A percentile compares a stretch with the other conserved stretches of the same genome.
These are phyloP conservation scores for Epinephelus coioides DNA, from an alignment of 2,797 vertebrate genomes.

Conservation along the genomic window DNA sequence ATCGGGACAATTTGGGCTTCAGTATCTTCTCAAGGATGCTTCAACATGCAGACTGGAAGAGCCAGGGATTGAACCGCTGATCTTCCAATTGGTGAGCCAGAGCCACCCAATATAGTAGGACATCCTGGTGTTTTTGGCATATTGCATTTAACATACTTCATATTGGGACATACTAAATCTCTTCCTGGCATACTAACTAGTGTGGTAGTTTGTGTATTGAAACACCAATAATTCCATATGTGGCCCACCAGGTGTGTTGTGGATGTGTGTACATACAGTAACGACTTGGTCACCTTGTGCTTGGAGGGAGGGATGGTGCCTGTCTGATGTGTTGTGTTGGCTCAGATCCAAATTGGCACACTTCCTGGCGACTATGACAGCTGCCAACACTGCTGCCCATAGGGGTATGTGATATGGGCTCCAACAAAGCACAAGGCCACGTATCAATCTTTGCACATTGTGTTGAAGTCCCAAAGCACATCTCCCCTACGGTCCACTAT, in stretches of 20 bases:
- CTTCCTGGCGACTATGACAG: conserved; percentile 35
- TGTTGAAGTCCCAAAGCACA: conserved; percentile 39
- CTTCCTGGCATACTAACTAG: too few relatives aligned
- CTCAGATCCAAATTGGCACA: conserved; percentile 47
- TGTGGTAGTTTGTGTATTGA: too few relatives aligned
- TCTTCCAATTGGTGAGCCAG: too few relatives aligned
- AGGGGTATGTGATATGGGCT: conserved; percentile 41
- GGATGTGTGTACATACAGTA: neutral
- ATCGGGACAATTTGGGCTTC: too few relatives aligned
- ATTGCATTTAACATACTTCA: too few relatives aligned
- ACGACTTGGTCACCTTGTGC: conserved; percentile 11
- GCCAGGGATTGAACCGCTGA: too few relatives aligned
- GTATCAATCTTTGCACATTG: conserved; percentile 64
- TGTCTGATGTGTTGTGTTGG: conserved; percentile 39
- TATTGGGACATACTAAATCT: too few relatives aligned
- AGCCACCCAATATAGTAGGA: too few relatives aligned
- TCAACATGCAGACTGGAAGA: too few relatives aligned
- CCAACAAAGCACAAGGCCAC: conserved; percentile 59
- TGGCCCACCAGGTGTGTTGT: neutral
- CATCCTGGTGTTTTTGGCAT: too few relatives aligned
- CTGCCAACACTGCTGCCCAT: conserved; percentile 57
- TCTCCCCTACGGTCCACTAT: conserved; percentile 31
- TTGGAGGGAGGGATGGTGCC: neutral
- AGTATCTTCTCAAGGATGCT: too few relatives aligned
- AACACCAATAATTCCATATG: neutral